Conservation (phyloP, 1,140 invertebrate species). For the Carposina sasakii region DNA sequence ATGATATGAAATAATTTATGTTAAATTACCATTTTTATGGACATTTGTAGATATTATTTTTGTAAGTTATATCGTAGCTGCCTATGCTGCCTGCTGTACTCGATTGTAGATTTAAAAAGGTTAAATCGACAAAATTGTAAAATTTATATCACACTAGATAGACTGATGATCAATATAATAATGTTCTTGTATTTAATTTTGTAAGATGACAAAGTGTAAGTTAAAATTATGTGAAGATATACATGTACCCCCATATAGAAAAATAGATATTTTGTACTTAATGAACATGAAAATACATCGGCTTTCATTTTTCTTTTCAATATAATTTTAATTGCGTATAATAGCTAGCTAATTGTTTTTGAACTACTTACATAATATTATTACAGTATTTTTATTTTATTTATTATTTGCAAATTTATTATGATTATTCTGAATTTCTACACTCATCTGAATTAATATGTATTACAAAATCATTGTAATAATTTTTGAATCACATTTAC, state of each 20-base stretch:
- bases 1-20: conserved; percentile 46
- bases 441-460: too few relatives aligned
- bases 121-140: conserved; percentile 70
- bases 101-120: conserved; percentile 55
- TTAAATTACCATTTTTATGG: conserved; percentile 48
- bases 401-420: conserved; percentile 38
- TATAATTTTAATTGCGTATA: conserved; percentile 29
- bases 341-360: background rate
- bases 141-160: conserved; percentile 71
- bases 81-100: conserved; percentile 66
- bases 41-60: conserved; percentile 57
- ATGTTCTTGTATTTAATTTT: conserved; percentile 72
- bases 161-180: conserved; percentile 72
- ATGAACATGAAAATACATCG: conserved; percentile 46
- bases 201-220: conserved; percentile 70
- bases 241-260: conserved; percentile 36
- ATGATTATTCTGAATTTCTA: conserved; percentile 53
- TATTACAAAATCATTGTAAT: conserved; percentile 52
- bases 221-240: conserved; percentile 67
- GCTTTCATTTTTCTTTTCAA: conserved; percentile 72
- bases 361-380: conserved; percentile 1
- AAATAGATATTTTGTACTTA: conserved; percentile 62
- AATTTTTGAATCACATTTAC: conserved; percentile 60
- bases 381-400: conserved; percentile 2
- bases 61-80: conserved; percentile 38